Percentiles rank a stretch among this genome's conserved stretches.
Conservation (phyloP, 2,797 vertebrate species). For the Chiroxiphia lanceolata region DNA sequence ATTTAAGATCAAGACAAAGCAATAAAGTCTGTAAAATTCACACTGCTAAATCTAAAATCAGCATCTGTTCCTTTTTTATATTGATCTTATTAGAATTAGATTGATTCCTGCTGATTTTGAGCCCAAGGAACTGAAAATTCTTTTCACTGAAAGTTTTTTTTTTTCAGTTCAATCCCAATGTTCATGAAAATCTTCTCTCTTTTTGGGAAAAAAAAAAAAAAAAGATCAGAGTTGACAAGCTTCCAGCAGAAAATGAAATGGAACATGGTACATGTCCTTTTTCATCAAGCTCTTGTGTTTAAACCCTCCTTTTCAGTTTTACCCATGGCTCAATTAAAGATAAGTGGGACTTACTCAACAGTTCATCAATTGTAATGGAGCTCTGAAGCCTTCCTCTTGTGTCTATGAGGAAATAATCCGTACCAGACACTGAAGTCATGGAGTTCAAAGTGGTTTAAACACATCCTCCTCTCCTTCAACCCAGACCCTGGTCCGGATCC, state of each 20-base stretch:
- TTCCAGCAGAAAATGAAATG: not conserved
- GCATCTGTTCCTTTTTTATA: not conserved
- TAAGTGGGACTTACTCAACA: not conserved
- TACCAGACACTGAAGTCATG: not conserved
- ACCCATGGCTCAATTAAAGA: not conserved
- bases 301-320: not conserved
- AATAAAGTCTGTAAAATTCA: not conserved
- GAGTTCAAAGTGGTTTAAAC: conserved; percentile 17
- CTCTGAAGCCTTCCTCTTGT: not conserved
- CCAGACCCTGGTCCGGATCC: not conserved
- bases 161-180: not conserved
- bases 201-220: accelerated
- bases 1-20: not conserved
- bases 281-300: not conserved
- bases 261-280: not conserved
- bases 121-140: not conserved
- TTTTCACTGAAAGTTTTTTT: not conserved
- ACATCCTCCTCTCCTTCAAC: not conserved
- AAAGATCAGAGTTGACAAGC: not conserved
- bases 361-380: not conserved
- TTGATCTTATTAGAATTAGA: not conserved
- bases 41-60: not conserved
- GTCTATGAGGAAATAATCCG: not conserved
- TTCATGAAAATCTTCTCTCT: not conserved
- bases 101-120: not conserved